Evolutionary conservation across 2,888 invertebrate genomes (phyloP), one percentile per base, ranked within the genome.

Genomic region (Caenorhabditis auriculariae): DNA sequence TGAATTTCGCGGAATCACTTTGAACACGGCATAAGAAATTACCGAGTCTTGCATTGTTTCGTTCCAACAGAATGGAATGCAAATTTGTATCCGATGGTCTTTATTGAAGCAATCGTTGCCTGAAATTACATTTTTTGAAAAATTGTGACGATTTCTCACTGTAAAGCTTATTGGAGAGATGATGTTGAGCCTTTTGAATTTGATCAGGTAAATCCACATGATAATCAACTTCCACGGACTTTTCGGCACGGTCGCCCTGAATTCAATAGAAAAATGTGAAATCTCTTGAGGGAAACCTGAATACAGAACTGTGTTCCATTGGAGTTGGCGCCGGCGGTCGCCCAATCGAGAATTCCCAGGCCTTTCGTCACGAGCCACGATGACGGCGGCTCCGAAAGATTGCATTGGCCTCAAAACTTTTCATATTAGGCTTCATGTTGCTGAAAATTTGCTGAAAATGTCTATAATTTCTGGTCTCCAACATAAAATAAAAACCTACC

Each of bases 331-430:
- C 63, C 66, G 9, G 64, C 56, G 3, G 64, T 65, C n/a, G 64
- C 53, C 46, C 49, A 68, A 23, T 65, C 55, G 0, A 50, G 6
- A 19, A 68, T 68, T 7, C 68, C 68, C 12, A 42, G 54, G 3
- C 48, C 68, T 38, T 61, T 64, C 2, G 68, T 68, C 23, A 39
- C 41, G n/a, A 68, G 41, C 68, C 64, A 68, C n/a, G 52, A 49
- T 0, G 58, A 26, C 9, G 68, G 68, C 6, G 53, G 38, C 2
- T 37, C 15, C 0, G 35, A 21, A 0, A 63, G 42, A n/a, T 60
- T 58, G 38, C 66, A 67, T 15, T 43, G 46, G 46, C 63, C 66
- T 39, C n/a, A n/a, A n/a, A n/a, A n/a, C n/a, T n/a, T n/a, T n/a
- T n/a, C n/a, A n/a, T n/a, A n/a, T n/a, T n/a, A n/a, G n/a, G n/a